Evolutionary conservation across 2,888 invertebrate species (phyloP).

Genomic region (Agrotis puta): DNA sequence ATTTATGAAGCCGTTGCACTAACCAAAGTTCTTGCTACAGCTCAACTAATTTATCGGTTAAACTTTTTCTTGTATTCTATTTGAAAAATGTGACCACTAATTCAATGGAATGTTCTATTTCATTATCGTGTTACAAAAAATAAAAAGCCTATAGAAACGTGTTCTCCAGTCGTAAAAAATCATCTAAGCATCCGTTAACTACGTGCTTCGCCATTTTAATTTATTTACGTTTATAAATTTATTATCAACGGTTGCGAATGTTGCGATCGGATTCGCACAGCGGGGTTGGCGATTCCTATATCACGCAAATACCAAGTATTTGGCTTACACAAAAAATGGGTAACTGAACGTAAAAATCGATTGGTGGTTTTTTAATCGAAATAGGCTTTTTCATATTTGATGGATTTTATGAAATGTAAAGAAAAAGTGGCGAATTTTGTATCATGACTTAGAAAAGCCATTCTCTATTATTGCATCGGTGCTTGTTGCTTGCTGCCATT

Average conservation of each 20-base stretch:
- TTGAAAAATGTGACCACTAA: constrained; percentile 32
- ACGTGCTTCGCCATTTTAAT: constrained; percentile 21
- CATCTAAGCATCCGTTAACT: constrained; percentile 17
- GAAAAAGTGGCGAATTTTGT: background rate
- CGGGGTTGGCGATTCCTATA: constrained; percentile 23
- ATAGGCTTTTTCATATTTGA: background rate
- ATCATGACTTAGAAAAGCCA: too few relatives aligned
- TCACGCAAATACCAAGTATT: constrained; percentile 5
- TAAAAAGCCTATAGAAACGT: background rate
- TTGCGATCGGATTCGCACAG: constrained; percentile 30
- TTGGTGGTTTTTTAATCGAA: constrained; percentile 7
- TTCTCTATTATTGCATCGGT: background rate
- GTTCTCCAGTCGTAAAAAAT: constrained; percentile 22
- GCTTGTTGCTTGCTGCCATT: background rate
- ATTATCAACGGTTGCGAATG: background rate
- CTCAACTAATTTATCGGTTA: constrained; percentile 9
- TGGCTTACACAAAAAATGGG: constrained; percentile 1
- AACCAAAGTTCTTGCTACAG: constrained; percentile 3
- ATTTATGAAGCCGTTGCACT: background rate
- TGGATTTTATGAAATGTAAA: background rate
- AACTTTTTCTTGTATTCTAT: constrained; percentile 9
- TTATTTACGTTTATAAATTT: constrained; percentile 33
- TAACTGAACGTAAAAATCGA: constrained; percentile 6
- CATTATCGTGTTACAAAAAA: constrained; percentile 26
- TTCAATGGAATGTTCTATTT: constrained; percentile 38